phyloP scores from a whole-genome alignment of 2,113 vertebrate genomes.

The Coryphaenoides rupestris region DNA sequence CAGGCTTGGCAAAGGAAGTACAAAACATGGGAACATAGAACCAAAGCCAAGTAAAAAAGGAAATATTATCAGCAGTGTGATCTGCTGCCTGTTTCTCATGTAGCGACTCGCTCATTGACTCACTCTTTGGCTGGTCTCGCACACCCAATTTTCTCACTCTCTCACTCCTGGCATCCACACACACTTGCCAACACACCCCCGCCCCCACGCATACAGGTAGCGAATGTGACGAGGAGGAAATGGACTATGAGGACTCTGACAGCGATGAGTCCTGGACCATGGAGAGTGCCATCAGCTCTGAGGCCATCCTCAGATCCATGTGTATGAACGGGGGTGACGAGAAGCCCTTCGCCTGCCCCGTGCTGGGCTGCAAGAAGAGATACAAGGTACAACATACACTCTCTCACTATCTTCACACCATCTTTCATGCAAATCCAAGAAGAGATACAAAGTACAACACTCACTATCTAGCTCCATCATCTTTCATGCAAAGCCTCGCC shows the following conservation, averaged over 20 bases:
- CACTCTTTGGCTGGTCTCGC: no score
- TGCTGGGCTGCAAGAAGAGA: slow-evolving; percentile 98
- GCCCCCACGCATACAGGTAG: slow-evolving; percentile 83
- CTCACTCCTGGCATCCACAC: background rate
- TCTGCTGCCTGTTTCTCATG: background rate
- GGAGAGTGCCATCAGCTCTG: slow-evolving; percentile 97
- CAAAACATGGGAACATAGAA: slow-evolving; percentile 18
- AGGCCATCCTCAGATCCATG: slow-evolving; percentile 97
- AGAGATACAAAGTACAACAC: no score
- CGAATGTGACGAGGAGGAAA: slow-evolving; percentile 95
- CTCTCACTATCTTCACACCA: background rate
- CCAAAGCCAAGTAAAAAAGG: slow-evolving; percentile 12
- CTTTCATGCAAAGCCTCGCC: background rate
- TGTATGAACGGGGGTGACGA: slow-evolving; percentile 97
- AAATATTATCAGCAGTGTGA: background rate
- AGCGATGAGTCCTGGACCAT: slow-evolving; percentile 98
- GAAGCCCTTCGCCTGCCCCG: slow-evolving; percentile 97
- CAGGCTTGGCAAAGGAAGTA: slow-evolving; percentile 11
- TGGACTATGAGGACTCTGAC: slow-evolving; percentile 97
- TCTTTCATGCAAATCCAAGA: no score
- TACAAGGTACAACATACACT: slow-evolving; percentile 87
- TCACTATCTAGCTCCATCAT: no score
- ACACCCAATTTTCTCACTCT: no score
- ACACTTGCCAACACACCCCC: background rate
- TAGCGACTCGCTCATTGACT: slow-evolving; percentile 1